Evolutionary conservation across 2,888 invertebrate genomes (phyloP).

Genomic region (Dione vanillae): DNA sequence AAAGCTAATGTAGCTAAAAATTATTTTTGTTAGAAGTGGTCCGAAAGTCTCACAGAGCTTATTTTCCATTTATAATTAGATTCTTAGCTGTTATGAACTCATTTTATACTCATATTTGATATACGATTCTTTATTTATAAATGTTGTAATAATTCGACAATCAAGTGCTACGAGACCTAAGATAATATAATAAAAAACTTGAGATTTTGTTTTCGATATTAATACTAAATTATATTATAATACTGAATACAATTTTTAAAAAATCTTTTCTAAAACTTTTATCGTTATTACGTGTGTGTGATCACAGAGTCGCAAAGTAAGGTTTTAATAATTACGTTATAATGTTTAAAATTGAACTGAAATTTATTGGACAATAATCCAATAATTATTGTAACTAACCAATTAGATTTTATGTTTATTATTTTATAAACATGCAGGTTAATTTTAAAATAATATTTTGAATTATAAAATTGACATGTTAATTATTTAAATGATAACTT

Average conservation of each 20-base stretch:
- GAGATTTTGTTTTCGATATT: too few species aligned
- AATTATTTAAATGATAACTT: too few species aligned
- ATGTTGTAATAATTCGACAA: too few species aligned
- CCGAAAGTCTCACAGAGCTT: background rate
- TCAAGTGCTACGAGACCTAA: too few species aligned
- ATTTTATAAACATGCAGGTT: background rate
- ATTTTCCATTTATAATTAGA: background rate
- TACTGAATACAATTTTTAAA: too few species aligned
- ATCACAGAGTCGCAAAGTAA: too few species aligned
- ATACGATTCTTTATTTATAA: too few species aligned
- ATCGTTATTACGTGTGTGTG: background rate
- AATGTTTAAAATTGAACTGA: background rate
- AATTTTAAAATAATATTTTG: too few species aligned
- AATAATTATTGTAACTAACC: background rate
- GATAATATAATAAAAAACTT: too few species aligned
- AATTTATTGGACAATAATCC: background rate
- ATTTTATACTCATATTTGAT: too few species aligned
- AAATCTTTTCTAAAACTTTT: background rate
- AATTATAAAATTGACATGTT: too few species aligned
- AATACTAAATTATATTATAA: too few species aligned
- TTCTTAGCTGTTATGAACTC: background rate
- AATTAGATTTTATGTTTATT: background rate
- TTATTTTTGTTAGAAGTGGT: background rate
- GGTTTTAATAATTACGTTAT: background rate
- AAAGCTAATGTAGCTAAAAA: background rate